Percentiles rank a stretch among this genome's conserved stretches.
Evolutionary conservation across 2,113 vertebrate species (phyloP).

Genomic region (Crotophaga sulcirostris): DNA sequence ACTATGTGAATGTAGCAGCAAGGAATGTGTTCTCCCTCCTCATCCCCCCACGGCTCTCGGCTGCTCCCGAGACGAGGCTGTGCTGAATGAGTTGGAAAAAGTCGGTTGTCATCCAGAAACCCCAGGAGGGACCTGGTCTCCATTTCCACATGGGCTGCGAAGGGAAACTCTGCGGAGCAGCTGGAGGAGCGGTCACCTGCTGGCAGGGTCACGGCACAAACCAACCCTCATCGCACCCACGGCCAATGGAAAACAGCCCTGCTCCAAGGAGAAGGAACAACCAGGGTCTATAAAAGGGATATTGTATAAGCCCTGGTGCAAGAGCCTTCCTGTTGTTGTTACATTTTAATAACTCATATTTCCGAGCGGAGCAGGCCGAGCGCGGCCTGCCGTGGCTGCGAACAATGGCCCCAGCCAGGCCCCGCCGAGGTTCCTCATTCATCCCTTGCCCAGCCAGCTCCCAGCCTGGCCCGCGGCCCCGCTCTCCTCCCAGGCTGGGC

Average conservation of each 20-base stretch:
- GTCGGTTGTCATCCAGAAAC: background rate
- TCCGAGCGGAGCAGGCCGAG: background rate
- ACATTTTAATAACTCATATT: background rate
- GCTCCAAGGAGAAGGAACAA: background rate
- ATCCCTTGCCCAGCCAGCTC: background rate
- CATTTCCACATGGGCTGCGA: background rate
- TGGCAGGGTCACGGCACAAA: background rate
- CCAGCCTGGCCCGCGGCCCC: background rate
- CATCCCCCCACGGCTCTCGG: background rate
- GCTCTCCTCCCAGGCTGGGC: background rate
- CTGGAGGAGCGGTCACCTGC: background rate
- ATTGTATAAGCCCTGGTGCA: background rate
- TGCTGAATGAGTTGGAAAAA: background rate
- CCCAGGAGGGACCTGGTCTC: background rate
- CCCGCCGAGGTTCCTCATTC: background rate
- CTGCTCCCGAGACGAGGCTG: background rate
- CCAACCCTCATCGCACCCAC: background rate
- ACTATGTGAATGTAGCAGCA: slow-evolving; percentile 46
- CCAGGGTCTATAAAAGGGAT: background rate
- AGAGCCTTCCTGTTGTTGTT: slow-evolving; percentile 27
- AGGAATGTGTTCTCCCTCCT: slow-evolving; percentile 57
- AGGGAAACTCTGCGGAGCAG: background rate
- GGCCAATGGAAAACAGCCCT: slow-evolving; percentile 1
- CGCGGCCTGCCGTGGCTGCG: background rate
- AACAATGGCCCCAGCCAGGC: background rate